phyloP scores from a whole-genome alignment of 2,888 invertebrate species.

The Branchellion lobata region DNA sequence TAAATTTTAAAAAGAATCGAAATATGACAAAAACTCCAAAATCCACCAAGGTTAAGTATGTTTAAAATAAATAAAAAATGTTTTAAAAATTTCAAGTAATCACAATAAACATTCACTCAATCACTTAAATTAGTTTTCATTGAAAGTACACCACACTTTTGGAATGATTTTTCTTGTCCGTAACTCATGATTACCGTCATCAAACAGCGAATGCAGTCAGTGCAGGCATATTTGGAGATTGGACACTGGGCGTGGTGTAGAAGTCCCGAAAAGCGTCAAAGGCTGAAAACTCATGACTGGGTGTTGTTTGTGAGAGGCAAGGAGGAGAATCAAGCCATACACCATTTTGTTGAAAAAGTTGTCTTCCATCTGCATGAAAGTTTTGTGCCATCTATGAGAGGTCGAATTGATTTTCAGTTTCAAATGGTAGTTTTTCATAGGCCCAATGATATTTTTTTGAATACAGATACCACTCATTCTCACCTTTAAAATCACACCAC shows the following conservation, averaged over 20 bases:
- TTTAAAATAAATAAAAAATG: neutral
- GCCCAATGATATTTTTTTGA: no score
- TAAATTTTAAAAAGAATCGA: no score
- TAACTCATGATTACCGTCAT: no score
- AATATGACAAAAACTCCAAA: slow-evolving; percentile 10
- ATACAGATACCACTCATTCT: no score
- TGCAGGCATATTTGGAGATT: slow-evolving; percentile 38
- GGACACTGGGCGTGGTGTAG: slow-evolving; percentile 33
- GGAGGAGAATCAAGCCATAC: slow-evolving; percentile 27
- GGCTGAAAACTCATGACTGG: slow-evolving; percentile 27
- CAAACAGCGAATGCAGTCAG: slow-evolving; percentile 28
- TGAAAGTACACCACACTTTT: no score
- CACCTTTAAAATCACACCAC: no score
- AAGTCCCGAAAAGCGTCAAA: neutral
- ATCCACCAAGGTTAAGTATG: neutral
- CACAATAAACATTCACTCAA: no score
- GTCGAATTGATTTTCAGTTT: no score
- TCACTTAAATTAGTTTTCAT: no score
- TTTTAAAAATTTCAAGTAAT: no score
- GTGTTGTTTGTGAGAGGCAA: slow-evolving; percentile 40
- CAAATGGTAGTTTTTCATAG: no score
- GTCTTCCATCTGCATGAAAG: slow-evolving; percentile 33
- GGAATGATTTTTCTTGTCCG: no score
- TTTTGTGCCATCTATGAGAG: slow-evolving; percentile 14
- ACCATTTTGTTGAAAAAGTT: slow-evolving; percentile 40